These are phyloP conservation scores for Phodopus roborovskii DNA, from an alignment of 2,113 vertebrate species.

Conservation along the genomic window DNA sequence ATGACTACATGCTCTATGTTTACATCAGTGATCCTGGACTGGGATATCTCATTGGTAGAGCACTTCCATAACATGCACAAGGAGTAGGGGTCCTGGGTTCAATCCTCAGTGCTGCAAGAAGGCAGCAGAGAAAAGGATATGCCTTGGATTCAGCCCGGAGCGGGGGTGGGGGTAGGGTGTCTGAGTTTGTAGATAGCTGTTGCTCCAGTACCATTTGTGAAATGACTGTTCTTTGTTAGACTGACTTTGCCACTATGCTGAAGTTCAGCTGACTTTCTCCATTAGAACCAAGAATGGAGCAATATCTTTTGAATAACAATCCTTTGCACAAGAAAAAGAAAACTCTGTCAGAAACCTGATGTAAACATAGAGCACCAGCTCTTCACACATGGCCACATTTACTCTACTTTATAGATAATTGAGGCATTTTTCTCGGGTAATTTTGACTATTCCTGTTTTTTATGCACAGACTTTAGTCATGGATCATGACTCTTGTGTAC, in stretches of 20 bases:
- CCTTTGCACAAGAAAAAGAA: conserved; percentile 40
- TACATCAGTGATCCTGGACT: not conserved
- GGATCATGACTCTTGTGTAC: not conserved
- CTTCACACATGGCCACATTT: conserved; percentile 41
- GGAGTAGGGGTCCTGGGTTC: not conserved
- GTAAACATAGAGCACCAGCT: not conserved
- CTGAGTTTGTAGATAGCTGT: not conserved
- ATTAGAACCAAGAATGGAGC: conserved; percentile 31
- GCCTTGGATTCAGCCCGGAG: not conserved
- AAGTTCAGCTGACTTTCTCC: conserved; percentile 13
- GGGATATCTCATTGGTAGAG: not conserved
- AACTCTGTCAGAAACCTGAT: conserved; percentile 36
- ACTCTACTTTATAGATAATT: conserved; percentile 36
- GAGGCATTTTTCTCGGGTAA: conserved; percentile 34
- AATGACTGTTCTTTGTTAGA: not conserved
- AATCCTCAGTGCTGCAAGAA: not conserved
- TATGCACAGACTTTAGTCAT: not conserved
- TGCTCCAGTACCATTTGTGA: not conserved
- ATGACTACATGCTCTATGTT: conserved; percentile 6
- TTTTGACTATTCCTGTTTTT: conserved; percentile 10
- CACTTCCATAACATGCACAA: not conserved
- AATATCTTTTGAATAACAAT: conserved; percentile 17
- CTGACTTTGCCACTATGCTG: not conserved
- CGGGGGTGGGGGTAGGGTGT: no score
- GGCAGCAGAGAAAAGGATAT: not conserved